These are phyloP conservation scores for Botrylloides violaceus DNA, from an alignment of 23 tunicate genomes.

Conservation along the genomic window DNA sequence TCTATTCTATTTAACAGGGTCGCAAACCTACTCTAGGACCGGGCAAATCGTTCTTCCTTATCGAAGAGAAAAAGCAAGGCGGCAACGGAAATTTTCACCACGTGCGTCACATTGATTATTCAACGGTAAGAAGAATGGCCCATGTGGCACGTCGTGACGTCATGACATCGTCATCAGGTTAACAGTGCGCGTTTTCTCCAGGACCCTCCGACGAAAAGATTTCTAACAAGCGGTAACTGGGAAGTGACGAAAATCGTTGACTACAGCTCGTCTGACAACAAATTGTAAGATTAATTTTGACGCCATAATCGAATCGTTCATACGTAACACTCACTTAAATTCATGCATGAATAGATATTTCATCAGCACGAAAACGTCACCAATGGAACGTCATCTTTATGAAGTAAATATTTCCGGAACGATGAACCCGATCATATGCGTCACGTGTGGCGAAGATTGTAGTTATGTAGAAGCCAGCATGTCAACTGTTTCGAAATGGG, in stretches of 20 bases:
- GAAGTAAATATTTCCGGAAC: background rate
- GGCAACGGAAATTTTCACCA: conserved; percentile 19
- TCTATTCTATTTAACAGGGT: conserved; percentile 5
- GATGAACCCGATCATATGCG: background rate
- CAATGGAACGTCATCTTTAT: conserved; percentile 8
- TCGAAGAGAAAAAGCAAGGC: conserved; percentile 11
- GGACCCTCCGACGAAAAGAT: background rate
- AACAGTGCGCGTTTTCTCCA: background rate
- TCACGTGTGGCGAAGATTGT: conserved; percentile 9
- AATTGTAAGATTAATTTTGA: too few relatives aligned
- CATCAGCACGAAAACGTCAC: conserved; percentile 6
- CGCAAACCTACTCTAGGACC: background rate
- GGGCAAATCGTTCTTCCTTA: background rate
- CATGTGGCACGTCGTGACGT: background rate
- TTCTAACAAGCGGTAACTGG: conserved; percentile 15
- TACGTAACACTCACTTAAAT: too few relatives aligned
- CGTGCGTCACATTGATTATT: conserved; percentile 1
- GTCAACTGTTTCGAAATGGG: background rate
- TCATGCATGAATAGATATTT: conserved; percentile 11
- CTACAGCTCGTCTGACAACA: background rate
- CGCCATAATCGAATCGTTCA: too few relatives aligned
- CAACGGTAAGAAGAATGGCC: background rate
- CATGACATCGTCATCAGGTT: background rate
- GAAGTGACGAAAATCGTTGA: conserved; percentile 1
- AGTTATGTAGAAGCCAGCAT: background rate